Evolutionary conservation across 2,113 vertebrate genomes (phyloP), one percentile per base, ranked within the genome.

Genomic region (Oreocharis arfaki): DNA sequence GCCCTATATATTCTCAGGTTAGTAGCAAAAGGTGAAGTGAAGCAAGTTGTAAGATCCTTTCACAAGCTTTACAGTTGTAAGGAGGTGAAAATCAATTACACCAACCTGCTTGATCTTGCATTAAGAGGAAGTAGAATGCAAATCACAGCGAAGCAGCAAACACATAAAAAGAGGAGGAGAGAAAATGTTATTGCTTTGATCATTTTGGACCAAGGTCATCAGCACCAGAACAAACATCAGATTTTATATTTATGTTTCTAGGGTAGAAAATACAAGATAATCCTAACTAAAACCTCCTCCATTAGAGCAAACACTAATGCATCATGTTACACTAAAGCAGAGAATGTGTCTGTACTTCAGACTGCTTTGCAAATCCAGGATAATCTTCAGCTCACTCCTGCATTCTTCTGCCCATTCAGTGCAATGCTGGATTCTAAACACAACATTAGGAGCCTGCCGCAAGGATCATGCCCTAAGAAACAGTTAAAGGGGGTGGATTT

Each of bases 91-190:
- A 97, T 96, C 95, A 96, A 96, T 97, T 81, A 97, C 98, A 99
- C 99, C 98, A 99, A 99, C 99, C 98, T 99, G 98, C 98, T 98
- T 98, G 98, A 97, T 99, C 98, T 99, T 98, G 98, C 97, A 98
- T 98, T 98, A 98, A 98, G 98, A 98, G 97, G 98, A 87, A 96
- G 97, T 65, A 97, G 97, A 97, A 98, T 98, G 97, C 97, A 98
- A 98, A 95, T 98, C 98, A 85, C 75, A 98, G 97, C 98, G 96
- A 98, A 98, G 98, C 98, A 96, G 98, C 98, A 98, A 94, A 97
- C 85, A 96, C 97, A 98, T 97, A 95, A 52, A 97, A 97, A 96
- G 82, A 97, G 80, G 95, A 90, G 97, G 95, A 97, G 90, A 93
- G 95, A 97, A 97, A 96, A 97, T 37, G 97, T 99, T 98, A 99